Percentiles rank a stretch among this genome's conserved stretches.
phyloP scores from a whole-genome alignment of 1,140 invertebrate genomes.

The Oppia nitens region DNA sequence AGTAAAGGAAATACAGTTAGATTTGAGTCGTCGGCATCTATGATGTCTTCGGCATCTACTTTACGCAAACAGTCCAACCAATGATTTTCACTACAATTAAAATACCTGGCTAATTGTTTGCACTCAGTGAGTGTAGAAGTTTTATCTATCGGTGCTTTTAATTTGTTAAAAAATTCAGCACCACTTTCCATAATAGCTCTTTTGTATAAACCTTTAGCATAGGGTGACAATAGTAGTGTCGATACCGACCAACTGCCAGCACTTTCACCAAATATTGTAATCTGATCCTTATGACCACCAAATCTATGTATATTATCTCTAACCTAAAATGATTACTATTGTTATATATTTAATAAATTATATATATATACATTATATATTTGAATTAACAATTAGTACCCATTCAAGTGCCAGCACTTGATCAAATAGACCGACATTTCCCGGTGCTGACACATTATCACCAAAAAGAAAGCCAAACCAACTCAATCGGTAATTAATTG shows the following conservation, averaged over 20 bases:
- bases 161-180: background rate
- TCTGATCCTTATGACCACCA: conserved; percentile 21
- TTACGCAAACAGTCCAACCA: no score
- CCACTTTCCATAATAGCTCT: conserved; percentile 1
- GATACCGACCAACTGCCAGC: conserved; percentile 28
- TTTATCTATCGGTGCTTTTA: no score
- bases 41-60: no score
- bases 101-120: no score
- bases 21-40: no score
- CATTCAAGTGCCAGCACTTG: conserved; percentile 17
- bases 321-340: no score
- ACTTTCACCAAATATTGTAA: conserved; percentile 29
- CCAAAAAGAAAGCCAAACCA: conserved; percentile 11
- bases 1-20: no score
- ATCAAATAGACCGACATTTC: conserved; percentile 33
- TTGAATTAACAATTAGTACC: no score
- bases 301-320: conserved; percentile 29
- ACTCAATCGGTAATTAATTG: conserved; percentile 33
- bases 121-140: no score
- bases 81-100: no score
- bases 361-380: no score
- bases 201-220: background rate
- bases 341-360: no score
- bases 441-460: conserved; percentile 51
- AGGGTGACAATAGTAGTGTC: conserved; percentile 13